Evolutionary conservation across 2,888 invertebrate species (phyloP), one percentile per base, ranked within the genome.

Genomic region (Catotricha subobsoleta): DNA sequence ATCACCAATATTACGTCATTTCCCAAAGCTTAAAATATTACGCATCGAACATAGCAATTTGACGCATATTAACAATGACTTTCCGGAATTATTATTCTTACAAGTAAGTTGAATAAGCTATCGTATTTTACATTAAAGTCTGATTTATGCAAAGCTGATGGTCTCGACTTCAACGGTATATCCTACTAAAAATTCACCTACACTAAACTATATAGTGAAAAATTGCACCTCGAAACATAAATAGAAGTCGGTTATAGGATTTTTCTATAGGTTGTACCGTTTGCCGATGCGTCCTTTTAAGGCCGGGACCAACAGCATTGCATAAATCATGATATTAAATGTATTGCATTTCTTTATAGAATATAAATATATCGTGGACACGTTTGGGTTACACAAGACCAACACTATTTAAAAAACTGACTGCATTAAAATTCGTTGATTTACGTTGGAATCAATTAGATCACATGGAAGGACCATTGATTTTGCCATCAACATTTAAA

Each of bases 301-400:
- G n/a, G n/a, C n/a, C n/a, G n/a, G n/a, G n/a, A n/a, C n/a, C n/a
- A n/a, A n/a, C n/a, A n/a, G n/a, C n/a, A n/a, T n/a, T n/a, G n/a
- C n/a, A n/a, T n/a, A n/a, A n/a, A n/a, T n/a, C n/a, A n/a, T n/a
- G n/a, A n/a, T n/a, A n/a, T 33, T 36, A 39, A 46, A 43, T 13
- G 7, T 5, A 30, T 30, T 3, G 6, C 16, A 15, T 13, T 25
- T 7, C 9, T 37, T 37, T 38, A 10, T 43, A 61, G 55, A 52
- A 50, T 7, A 60, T 62, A 2, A 63, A 62, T 44, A 62, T 63
- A 20, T 60, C 62, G 2, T 58, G 56, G 54, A 62, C 62, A n/a
- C 56, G 57, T 48, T 51, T 63, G 9, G 52, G 53, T 1, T 52
- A 54, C n/a, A 49, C 57, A 5, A 53, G 53, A 10, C 33, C 55